Conservation (phyloP, 2,797 vertebrate species). For the Lepilemur ruficaudatus region DNA sequence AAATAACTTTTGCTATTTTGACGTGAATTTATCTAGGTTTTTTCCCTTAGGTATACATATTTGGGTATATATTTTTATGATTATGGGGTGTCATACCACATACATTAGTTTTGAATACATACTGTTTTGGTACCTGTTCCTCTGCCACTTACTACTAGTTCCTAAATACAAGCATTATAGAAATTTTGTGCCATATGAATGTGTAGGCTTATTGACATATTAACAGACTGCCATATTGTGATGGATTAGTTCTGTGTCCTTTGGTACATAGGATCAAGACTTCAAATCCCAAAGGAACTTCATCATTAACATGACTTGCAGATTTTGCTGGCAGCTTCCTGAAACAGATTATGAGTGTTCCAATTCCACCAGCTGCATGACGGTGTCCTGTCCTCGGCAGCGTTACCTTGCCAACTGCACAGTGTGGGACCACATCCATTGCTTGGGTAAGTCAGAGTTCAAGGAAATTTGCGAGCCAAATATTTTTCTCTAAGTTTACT, state of each 20-base stretch:
- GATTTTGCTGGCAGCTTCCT: constrained; percentile 98
- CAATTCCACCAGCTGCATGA: constrained; percentile 93
- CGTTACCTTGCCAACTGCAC: constrained; percentile 93
- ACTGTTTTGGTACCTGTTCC: not conserved
- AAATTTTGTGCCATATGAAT: not conserved
- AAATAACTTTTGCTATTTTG: not conserved
- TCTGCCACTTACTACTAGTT: not conserved
- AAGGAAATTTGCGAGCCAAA: accelerated
- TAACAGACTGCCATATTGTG: accelerated
- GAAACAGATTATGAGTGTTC: constrained; percentile 91
- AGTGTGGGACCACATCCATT: constrained; percentile 93
- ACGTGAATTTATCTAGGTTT: not conserved
- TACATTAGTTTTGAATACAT: not conserved
- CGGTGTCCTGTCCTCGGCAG: constrained; percentile 93
- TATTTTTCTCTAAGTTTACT: not conserved
- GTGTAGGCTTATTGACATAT: not conserved
- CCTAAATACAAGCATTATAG: not conserved
- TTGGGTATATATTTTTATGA: not conserved
- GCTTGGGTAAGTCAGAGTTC: constrained; percentile 88
- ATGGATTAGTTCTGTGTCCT: not conserved
- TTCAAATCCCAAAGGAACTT: constrained; percentile 88
- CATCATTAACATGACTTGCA: constrained; percentile 90
- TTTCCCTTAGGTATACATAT: not conserved
- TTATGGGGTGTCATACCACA: not conserved
- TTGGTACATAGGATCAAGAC: constrained; percentile 85